Conservation (phyloP, 2,113 vertebrate species). For the Raja brachyura region DNA sequence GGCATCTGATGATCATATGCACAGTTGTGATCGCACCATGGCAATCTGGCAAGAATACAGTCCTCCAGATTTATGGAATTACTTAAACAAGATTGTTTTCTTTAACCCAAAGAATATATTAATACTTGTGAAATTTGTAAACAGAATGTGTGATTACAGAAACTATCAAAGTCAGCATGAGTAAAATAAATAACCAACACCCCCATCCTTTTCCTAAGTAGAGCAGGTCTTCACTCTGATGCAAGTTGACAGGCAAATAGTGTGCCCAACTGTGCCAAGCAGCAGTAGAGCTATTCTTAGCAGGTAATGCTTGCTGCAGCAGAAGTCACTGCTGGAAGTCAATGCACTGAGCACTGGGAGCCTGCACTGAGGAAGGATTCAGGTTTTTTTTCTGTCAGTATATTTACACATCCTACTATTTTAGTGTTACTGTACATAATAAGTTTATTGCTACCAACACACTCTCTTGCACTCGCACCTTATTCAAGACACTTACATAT, state of each 20-base stretch:
- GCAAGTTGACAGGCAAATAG: slow-evolving; percentile 11
- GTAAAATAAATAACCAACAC: neutral
- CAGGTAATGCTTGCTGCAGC: neutral
- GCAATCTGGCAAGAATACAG: neutral
- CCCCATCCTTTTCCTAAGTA: neutral
- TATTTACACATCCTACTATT: neutral
- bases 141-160: slow-evolving; percentile 24
- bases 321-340: neutral
- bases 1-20: neutral
- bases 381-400: neutral
- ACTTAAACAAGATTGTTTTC: neutral
- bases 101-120: neutral
- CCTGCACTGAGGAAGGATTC: neutral
- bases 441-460: neutral
- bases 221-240: neutral
- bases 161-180: neutral
- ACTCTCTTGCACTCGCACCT: neutral
- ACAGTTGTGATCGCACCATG: slow-evolving; percentile 11
- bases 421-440: neutral
- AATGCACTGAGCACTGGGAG: slow-evolving; percentile 2
- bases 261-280: neutral
- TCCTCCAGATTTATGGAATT: neutral
- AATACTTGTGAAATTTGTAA: slow-evolving; percentile 1
- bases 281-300: neutral
- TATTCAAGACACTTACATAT: neutral